Conservation (phyloP, 2,113 vertebrate genomes). For the Stigmatopora argus region DNA sequence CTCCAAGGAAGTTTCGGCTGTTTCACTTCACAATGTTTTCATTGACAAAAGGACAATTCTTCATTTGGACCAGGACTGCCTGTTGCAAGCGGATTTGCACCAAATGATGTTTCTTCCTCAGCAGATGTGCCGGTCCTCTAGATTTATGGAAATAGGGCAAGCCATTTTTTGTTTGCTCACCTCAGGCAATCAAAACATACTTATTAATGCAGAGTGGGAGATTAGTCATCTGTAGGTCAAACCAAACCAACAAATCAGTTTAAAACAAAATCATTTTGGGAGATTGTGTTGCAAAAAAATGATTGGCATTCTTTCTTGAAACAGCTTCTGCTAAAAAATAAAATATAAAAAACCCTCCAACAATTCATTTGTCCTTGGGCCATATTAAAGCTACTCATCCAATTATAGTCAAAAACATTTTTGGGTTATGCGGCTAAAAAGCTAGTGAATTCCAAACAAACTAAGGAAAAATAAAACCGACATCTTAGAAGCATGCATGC, state of each 20-base stretch:
- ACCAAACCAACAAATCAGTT: neutral
- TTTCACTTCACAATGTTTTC: too few species aligned
- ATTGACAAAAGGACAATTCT: too few species aligned
- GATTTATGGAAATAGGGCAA: conserved; percentile 1
- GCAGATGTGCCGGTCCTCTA: neutral
- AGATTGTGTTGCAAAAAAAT: neutral
- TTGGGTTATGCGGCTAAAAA: neutral
- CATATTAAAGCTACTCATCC: neutral
- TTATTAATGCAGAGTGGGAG: neutral
- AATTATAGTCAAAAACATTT: neutral
- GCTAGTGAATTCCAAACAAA: neutral
- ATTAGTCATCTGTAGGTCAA: neutral
- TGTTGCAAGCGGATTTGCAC: neutral
- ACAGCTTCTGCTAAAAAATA: neutral
- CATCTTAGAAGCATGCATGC: conserved; percentile 6
- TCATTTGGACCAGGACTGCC: too few species aligned
- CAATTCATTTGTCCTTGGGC: neutral
- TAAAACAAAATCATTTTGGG: neutral
- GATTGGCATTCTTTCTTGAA: neutral
- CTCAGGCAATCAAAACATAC: neutral
- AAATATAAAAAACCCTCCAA: too few species aligned
- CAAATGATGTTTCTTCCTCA: neutral
- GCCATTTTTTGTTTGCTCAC: neutral
- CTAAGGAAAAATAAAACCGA: neutral
- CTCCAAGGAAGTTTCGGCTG: too few species aligned